These are phyloP conservation scores for Actinia equina DNA, from an alignment of 64 coral and sea anemone species.

Conservation along the genomic window DNA sequence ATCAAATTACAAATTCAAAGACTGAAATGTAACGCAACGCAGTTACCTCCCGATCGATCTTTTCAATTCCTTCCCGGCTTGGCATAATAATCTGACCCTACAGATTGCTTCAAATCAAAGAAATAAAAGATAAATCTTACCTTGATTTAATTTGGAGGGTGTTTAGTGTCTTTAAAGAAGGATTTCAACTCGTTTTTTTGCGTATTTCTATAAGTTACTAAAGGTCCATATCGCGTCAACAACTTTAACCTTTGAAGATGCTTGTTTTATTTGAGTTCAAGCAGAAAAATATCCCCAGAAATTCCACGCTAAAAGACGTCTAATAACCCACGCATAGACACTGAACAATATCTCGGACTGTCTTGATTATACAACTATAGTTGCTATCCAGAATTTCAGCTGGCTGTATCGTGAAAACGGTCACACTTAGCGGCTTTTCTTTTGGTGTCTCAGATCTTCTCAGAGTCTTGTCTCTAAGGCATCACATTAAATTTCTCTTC, in stretches of 20 bases:
- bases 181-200: background rate
- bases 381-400: background rate
- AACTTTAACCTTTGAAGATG: conserved; percentile 6
- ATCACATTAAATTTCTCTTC: background rate
- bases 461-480: background rate
- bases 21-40: conserved; percentile 8
- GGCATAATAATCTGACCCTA: background rate
- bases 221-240: conserved; percentile 6
- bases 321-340: background rate
- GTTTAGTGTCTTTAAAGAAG: background rate
- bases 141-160: background rate
- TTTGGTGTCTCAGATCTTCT: background rate
- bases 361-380: background rate
- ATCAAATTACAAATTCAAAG: conserved; percentile 20
- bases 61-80: background rate
- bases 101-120: background rate
- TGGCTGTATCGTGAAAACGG: background rate
- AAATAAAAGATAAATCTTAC: background rate
- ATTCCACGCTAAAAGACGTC: background rate
- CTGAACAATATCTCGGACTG: background rate
- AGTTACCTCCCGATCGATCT: background rate
- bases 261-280: background rate
- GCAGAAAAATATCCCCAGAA: background rate
- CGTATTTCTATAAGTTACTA: background rate
- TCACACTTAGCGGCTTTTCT: conserved; percentile 11